Evolutionary conservation across 2,888 invertebrate genomes (phyloP).

Genomic region (Melieria picta): DNA sequence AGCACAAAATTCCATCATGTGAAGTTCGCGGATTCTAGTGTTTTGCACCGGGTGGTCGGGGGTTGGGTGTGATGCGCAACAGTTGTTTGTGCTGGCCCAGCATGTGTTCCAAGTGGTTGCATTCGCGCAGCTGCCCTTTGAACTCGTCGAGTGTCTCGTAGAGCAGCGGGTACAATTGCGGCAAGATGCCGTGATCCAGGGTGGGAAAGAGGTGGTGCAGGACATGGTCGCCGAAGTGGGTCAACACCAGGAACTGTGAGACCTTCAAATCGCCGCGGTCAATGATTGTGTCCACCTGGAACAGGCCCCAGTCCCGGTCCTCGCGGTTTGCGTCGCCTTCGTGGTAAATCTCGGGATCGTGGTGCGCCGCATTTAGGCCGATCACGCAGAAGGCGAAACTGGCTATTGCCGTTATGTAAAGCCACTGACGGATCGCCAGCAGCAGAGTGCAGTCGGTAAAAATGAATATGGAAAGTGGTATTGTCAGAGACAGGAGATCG

Average conservation of each 20-base stretch:
- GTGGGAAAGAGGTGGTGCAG: conserved; percentile 86
- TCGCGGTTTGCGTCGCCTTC: conserved; percentile 74
- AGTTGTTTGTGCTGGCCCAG: conserved; percentile 76
- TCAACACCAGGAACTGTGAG: conserved; percentile 74
- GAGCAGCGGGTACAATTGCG: conserved; percentile 72
- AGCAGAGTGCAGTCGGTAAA: conserved; percentile 55
- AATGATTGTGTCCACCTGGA: conserved; percentile 78
- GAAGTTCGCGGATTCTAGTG: conserved; percentile 33
- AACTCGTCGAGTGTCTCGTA: conserved; percentile 63
- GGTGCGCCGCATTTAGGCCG: conserved; percentile 80
- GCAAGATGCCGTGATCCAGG: conserved; percentile 78
- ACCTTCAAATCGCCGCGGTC: conserved; percentile 77
- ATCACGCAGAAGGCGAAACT: conserved; percentile 74
- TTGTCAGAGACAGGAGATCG: conserved; percentile 64
- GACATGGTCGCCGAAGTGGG: conserved; percentile 80
- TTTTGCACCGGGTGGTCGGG: conserved; percentile 53
- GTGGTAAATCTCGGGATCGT: conserved; percentile 82
- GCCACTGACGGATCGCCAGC: conserved; percentile 66
- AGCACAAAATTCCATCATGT: not conserved
- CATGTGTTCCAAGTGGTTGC: conserved; percentile 71
- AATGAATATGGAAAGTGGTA: conserved; percentile 66
- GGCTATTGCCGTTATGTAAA: conserved; percentile 68
- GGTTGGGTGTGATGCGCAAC: conserved; percentile 66
- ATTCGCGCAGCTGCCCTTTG: conserved; percentile 62
- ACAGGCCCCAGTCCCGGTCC: conserved; percentile 79